Evolutionary conservation across 2,113 vertebrate genomes (phyloP).

Genomic region (Panurus biarmicus): DNA sequence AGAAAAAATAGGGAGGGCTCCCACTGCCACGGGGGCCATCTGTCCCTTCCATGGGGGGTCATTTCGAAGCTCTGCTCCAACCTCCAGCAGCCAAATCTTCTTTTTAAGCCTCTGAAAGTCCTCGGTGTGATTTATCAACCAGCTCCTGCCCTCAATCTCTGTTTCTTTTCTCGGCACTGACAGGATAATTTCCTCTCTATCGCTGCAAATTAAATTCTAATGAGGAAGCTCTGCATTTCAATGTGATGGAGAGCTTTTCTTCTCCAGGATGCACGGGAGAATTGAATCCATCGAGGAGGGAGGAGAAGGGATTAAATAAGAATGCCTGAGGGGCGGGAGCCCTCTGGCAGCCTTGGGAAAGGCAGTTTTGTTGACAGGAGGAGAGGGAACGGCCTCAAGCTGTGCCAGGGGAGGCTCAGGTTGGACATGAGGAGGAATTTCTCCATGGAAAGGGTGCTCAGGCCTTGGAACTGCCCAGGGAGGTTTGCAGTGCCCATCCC

Average conservation of each 20-base stretch:
- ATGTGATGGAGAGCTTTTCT: slow-evolving; percentile 36
- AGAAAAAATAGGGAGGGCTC: background rate
- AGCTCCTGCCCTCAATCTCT: background rate
- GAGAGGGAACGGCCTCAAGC: background rate
- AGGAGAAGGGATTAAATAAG: background rate
- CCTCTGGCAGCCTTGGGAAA: background rate
- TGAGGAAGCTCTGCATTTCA: slow-evolving; percentile 35
- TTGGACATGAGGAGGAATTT: background rate
- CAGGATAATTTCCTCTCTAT: slow-evolving; percentile 57
- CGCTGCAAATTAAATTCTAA: slow-evolving; percentile 58
- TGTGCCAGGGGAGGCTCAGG: background rate
- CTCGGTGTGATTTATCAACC: background rate
- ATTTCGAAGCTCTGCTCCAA: background rate
- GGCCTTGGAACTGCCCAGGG: background rate
- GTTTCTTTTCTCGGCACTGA: slow-evolving; percentile 40
- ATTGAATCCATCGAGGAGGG: background rate
- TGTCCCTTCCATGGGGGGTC: background rate
- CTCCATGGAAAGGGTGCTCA: fast-evolving
- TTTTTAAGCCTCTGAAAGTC: background rate
- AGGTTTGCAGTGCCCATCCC: background rate
- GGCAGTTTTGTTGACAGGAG: background rate
- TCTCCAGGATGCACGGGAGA: background rate
- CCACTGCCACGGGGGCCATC: background rate
- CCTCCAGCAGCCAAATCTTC: background rate
- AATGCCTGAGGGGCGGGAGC: background rate